Base-by-base conservation (phyloP, 2,113 vertebrate species). In the Anoplopoma fimbria region DNA sequence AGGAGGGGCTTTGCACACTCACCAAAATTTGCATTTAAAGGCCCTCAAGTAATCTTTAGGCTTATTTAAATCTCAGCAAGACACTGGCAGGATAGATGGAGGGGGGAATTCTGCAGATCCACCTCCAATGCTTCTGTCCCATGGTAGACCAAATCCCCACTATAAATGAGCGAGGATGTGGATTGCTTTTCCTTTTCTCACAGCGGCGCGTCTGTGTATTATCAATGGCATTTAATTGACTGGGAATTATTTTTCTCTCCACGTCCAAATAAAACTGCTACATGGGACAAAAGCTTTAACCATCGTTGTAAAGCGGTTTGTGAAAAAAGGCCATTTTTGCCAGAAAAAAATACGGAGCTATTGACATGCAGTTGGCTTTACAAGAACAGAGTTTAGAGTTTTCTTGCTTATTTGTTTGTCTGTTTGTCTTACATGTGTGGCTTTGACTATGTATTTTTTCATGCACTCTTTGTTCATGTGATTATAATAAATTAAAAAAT, bases 21-120 rank as follows among this genome's bases (percentile, higher is more conserved):
- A 80, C 83, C 84, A 77, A 91, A 87, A 94, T 95, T 95, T 95
- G 91, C 93, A 95, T 95, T 95, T 93, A 93, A 94, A 95, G 91
- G 90, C 93, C 94, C 90, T 93, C 82, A 91, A 95, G 94, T 93
- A 94, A 94, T 95, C 93, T 94, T 90, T 88, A 88, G 91, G 91
- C 85, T 95, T 95, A 94, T 95, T 95, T 90, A 92, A 96, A 95
- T 94, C 93, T 92, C 91, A 93, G 93, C 90, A 92, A 95, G 95
- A 94, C 92, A 93, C 80, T 85, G 77, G 86, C 81, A 86, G 69
- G 61, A 81, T 79, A 87, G 58, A 87, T 69, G 45, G 81, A 81
- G 70, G 65, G 45, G 69, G 77, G 5, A 47, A 84, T 69, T 80
- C 76, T 72, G 82, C 86, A 89, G 77, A 93, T 94, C 87, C 85